phyloP scores from a whole-genome alignment of 2,113 vertebrate species.

The Motacilla alba region DNA sequence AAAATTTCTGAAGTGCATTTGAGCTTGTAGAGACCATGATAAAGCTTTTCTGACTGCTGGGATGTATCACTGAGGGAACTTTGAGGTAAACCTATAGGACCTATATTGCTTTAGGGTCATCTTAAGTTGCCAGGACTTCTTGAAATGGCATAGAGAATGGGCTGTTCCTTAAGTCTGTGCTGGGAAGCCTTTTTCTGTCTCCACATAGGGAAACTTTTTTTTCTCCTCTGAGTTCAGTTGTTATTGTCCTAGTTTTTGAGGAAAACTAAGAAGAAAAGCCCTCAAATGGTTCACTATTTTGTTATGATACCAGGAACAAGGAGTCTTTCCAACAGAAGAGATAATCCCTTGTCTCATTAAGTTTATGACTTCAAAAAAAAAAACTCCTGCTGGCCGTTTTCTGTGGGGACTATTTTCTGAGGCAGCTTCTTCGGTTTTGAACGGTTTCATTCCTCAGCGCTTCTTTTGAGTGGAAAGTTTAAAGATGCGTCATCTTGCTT shows the following conservation, averaged over 20 bases:
- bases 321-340: constrained; percentile 6
- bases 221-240: neutral
- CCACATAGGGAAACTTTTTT: neutral
- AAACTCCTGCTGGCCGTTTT: neutral
- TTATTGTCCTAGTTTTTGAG: neutral
- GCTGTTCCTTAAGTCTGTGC: neutral
- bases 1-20: neutral
- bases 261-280: neutral
- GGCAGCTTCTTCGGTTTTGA: constrained; percentile 27
- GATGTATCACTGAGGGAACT: neutral
- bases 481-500: constrained; percentile 42
- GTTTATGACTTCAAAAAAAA: constrained; percentile 8
- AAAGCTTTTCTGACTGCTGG: neutral
- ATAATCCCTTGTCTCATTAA: constrained; percentile 17
- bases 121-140: neutral
- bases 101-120: neutral
- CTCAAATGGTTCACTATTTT: neutral
- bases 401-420: neutral
- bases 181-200: neutral
- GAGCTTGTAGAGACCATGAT: neutral
- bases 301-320: neutral
- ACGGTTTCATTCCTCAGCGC: constrained; percentile 31
- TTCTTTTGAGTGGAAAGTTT: constrained; percentile 54
- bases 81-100: neutral
- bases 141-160: neutral